These are phyloP conservation scores for Labeo catla DNA, from an alignment of 2,113 vertebrate genomes.

Conservation along the genomic window DNA sequence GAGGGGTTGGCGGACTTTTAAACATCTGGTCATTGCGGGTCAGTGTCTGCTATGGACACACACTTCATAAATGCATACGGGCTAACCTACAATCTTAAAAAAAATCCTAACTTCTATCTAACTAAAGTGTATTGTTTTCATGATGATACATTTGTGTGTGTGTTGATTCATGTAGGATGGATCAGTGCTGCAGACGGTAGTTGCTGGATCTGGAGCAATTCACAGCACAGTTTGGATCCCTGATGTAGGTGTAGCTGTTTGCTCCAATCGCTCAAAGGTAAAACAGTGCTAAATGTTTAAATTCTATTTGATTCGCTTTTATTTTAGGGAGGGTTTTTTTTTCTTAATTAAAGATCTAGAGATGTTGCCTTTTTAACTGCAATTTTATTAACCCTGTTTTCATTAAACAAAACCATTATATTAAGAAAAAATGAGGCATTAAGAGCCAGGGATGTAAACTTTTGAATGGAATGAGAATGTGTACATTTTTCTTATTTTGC, in stretches of 20 bases:
- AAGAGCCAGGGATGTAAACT: too few species aligned
- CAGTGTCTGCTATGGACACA: constrained; percentile 76
- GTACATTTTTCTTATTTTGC: too few species aligned
- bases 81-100: not conserved
- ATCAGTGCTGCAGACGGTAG: constrained; percentile 90
- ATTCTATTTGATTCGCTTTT: not conserved
- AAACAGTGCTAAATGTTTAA: not conserved
- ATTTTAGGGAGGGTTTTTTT: not conserved
- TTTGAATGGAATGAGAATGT: too few species aligned
- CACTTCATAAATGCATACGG: not conserved
- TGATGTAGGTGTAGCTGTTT: constrained; percentile 93
- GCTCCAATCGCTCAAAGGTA: constrained; percentile 98
- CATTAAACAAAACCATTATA: too few species aligned
- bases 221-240: constrained; percentile 95
- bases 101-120: not conserved
- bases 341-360: not conserved
- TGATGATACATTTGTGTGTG: constrained; percentile 2
- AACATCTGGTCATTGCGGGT: constrained; percentile 98
- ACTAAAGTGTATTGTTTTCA: not conserved
- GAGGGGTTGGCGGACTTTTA: constrained; percentile 93
- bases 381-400: too few species aligned
- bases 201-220: constrained; percentile 93
- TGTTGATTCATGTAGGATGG: constrained; percentile 81
- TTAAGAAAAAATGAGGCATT: too few species aligned
- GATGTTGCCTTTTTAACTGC: not conserved